Conservation (phyloP, 2,797 vertebrate genomes). For the Acipenser transmontanus region DNA sequence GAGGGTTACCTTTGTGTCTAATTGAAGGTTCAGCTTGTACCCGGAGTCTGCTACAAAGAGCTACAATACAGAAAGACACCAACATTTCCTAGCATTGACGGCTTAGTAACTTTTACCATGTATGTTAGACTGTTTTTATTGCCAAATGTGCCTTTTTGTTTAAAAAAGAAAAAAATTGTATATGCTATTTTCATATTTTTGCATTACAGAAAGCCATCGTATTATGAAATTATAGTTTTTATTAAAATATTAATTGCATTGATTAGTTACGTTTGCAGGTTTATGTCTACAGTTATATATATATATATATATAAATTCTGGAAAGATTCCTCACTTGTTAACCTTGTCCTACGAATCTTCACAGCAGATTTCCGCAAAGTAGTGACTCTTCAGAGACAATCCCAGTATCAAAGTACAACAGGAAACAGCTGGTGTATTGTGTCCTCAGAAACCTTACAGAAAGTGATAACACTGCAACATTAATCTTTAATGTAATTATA, state of each 20-base stretch:
- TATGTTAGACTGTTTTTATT: neutral
- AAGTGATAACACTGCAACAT: neutral
- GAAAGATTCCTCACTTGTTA: too few species aligned
- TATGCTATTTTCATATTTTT: neutral
- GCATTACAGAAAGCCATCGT: neutral
- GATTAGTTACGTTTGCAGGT: too few species aligned
- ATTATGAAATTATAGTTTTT: neutral
- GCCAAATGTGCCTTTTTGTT: constrained; percentile 20
- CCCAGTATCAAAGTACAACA: neutral
- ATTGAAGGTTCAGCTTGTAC: too few species aligned
- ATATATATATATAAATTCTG: too few species aligned
- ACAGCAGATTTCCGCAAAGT: too few species aligned
- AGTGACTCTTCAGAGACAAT: neutral
- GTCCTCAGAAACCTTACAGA: neutral
- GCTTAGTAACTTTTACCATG: too few species aligned
- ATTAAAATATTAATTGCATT: neutral
- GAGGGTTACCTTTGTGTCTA: too few species aligned
- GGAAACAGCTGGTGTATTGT: neutral
- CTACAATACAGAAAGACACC: neutral
- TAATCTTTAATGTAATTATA: neutral
- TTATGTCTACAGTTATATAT: too few species aligned
- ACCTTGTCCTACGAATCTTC: too few species aligned
- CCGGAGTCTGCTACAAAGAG: neutral
- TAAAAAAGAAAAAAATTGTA: neutral
- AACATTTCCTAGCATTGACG: neutral